Percentiles rank a stretch among this genome's conserved stretches.
phyloP scores from a whole-genome alignment of 64 coral and sea anemone genomes.

The Montipora foliosa region DNA sequence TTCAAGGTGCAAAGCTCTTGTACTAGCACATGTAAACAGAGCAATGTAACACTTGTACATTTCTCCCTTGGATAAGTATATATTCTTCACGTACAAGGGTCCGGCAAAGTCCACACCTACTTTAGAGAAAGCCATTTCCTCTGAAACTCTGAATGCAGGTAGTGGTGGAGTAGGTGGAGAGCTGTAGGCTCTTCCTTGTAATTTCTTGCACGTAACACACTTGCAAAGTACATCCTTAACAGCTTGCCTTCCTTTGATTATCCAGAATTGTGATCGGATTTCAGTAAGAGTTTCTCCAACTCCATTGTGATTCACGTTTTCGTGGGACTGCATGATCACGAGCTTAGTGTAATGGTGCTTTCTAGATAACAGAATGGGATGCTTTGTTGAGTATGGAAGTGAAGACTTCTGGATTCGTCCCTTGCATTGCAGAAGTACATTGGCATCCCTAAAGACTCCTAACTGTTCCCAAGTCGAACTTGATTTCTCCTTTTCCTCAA shows the following conservation, averaged over 20 bases:
- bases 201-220: too few relatives aligned
- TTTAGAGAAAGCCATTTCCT: not conserved
- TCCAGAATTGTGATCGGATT: not conserved
- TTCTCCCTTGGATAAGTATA: not conserved
- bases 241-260: not conserved
- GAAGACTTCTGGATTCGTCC: too few relatives aligned
- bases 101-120: not conserved
- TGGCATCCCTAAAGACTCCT: too few relatives aligned
- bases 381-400: too few relatives aligned
- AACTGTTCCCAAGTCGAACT: too few relatives aligned
- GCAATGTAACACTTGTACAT: not conserved
- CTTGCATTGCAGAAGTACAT: too few relatives aligned
- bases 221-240: too few relatives aligned
- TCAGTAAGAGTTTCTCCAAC: conserved; percentile 22
- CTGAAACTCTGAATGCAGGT: not conserved
- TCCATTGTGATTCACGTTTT: conserved; percentile 21
- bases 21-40: conserved; percentile 21
- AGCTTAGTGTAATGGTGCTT: not conserved
- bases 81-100: conserved; percentile 13
- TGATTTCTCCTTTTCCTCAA: too few relatives aligned
- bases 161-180: not conserved
- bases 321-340: not conserved
- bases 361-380: not conserved
- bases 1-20: not conserved
- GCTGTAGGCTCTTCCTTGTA: not conserved